Evolutionary conservation across 2,888 invertebrate genomes (phyloP).

Genomic region (Leptopterna dolabrata): DNA sequence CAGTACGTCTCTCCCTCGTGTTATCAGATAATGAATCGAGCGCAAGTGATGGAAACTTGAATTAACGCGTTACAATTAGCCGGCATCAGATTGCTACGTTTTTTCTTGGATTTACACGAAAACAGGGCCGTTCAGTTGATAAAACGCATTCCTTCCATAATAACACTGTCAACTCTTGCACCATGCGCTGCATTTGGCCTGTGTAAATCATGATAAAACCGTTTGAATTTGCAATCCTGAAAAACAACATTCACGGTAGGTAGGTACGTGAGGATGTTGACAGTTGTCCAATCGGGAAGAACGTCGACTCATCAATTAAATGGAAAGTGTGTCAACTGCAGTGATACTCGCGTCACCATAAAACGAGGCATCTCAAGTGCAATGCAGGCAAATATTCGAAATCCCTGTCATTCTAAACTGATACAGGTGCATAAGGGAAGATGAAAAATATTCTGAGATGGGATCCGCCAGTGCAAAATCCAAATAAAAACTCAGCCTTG

Average conservation of each 20-base stretch:
- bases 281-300: neutral
- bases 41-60: neutral
- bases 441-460: neutral
- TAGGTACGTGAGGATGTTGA: neutral
- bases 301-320: neutral
- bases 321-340: neutral
- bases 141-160: neutral
- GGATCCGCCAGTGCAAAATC: neutral
- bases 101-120: neutral
- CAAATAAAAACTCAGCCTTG: conserved; percentile 44
- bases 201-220: too few relatives aligned
- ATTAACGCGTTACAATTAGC: neutral
- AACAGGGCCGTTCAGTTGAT: neutral
- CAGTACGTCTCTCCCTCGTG: conserved; percentile 1
- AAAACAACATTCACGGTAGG: too few relatives aligned
- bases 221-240: too few relatives aligned
- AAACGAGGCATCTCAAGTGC: neutral
- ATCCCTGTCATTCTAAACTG: neutral
- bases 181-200: neutral
- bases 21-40: conserved; percentile 31
- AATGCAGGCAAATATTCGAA: neutral
- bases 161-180: neutral
- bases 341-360: neutral
- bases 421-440: neutral
- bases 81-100: neutral